Evolutionary conservation across 37 sponge, comb jelly and placozoan species (phyloP), one percentile per base, ranked within the genome.

Genomic region (Haliclona indistincta): DNA sequence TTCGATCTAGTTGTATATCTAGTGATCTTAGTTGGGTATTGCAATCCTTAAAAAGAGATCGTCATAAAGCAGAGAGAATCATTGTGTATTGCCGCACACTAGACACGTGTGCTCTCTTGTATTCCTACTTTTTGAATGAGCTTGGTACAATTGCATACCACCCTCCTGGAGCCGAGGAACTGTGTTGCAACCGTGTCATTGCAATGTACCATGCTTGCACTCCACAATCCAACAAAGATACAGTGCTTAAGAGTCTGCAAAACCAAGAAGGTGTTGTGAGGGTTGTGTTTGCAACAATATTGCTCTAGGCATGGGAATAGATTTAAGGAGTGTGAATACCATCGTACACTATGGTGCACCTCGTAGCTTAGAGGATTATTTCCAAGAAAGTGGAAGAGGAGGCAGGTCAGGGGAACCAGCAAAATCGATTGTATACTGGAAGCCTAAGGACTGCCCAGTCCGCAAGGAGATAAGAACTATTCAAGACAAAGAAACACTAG

Each of bases 271-370:
- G 75, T 56, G 66, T 74, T 23, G 75, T 74, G 22, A 33, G 75
- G 66, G 66, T 67, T 28, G 75, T 71, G 7, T 68, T 68, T 68
- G 62, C 17, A 1, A 68, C 77, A 3, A 38, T 63, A 20, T 54
- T 20, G 78, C 78, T 19, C 68, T 77, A 8, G 78, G 78, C 43
- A 66, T 77, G 78, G 81, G 81, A 43, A 51, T 80, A 7, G 36
- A 80, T 37, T 33, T 71, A 2, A n/a, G 8, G 40, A 47, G 34
- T 17, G 43, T 74, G 10, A 37, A 81, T 29, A 43, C 32, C 33
- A 73, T 60, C 52, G 4, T 58, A 11, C 82, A 81, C 63, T 81
- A 81, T 63, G 82, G 82, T n/a, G 82, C 82, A 17, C 82, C 82
- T 26, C 3, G 49, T 3, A 60, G 64, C 37, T 72, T 80, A 23